Conservation (phyloP, 1,140 invertebrate species). For the Pseudomyrmex dendroicus region DNA sequence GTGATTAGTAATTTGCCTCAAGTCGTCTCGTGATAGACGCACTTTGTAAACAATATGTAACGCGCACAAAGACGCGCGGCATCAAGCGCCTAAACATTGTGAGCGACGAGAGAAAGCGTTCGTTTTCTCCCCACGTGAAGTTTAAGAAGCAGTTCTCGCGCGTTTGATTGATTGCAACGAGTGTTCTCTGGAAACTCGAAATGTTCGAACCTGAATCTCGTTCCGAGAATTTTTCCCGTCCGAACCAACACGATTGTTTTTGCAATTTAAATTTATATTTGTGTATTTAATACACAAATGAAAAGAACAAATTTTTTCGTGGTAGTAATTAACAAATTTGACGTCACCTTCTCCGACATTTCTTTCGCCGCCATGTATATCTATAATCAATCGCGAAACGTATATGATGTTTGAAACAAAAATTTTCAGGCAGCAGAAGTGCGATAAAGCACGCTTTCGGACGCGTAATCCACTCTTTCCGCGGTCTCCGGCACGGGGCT, state of each 20-base stretch:
- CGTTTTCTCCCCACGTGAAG: neutral
- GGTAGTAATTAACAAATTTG: neutral
- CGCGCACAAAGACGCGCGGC: too few species aligned
- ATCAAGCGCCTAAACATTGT: neutral
- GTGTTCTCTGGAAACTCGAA: neutral
- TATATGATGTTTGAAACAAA: neutral
- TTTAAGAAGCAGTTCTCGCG: neutral
- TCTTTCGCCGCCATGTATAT: neutral
- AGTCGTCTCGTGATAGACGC: neutral
- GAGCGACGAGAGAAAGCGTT: neutral
- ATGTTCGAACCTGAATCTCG: neutral
- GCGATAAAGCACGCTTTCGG: constrained; percentile 34
- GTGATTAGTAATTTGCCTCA: constrained; percentile 33
- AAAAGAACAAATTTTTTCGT: neutral
- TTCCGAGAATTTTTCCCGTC: neutral
- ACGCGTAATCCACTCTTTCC: constrained; percentile 34
- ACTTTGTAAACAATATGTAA: neutral
- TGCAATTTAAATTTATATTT: too few species aligned
- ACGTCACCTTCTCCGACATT: neutral
- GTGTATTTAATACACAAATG: too few species aligned
- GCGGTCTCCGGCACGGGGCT: neutral
- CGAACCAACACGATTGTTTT: neutral
- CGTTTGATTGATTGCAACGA: neutral
- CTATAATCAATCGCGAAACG: neutral
- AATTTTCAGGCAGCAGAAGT: neutral